Evolutionary conservation across 1,140 invertebrate genomes (phyloP).

Genomic region (Pseudobourletiella spinata): DNA sequence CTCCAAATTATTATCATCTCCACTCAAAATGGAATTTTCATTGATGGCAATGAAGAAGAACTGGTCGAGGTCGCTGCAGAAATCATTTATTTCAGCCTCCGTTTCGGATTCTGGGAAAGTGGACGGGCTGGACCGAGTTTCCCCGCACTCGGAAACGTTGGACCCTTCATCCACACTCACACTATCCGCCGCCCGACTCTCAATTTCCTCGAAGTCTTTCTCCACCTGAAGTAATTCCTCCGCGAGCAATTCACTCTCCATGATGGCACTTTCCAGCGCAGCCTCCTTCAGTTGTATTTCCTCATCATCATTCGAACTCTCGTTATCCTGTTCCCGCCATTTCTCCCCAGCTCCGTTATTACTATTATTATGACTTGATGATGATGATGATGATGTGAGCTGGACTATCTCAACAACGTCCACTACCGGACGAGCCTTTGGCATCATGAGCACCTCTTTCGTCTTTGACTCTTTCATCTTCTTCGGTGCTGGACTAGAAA

Average conservation of each 20-base stretch:
- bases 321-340: conserved; percentile 16
- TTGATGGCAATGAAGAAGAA: conserved; percentile 27
- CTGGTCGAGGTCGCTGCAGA: conserved; percentile 19
- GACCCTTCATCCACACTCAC: conserved; percentile 5
- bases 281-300: conserved; percentile 46
- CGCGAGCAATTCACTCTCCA: conserved; percentile 69
- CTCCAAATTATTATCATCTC: background rate
- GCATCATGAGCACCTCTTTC: too few relatives aligned
- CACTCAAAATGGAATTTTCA: background rate
- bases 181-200: conserved; percentile 18
- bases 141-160: conserved; percentile 7
- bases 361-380: too few relatives aligned
- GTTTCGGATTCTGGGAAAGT: conserved; percentile 8
- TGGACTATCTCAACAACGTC: too few relatives aligned
- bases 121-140: conserved; percentile 17
- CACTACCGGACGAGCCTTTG: too few relatives aligned
- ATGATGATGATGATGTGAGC: too few relatives aligned
- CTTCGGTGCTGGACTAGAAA: too few relatives aligned
- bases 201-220: conserved; percentile 41
- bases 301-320: conserved; percentile 40
- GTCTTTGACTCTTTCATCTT: too few relatives aligned
- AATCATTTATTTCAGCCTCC: conserved; percentile 2
- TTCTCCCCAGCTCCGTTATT: too few relatives aligned
- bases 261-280: conserved; percentile 54
- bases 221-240: conserved; percentile 69